Evolutionary conservation across 2,797 vertebrate genomes (phyloP), one percentile per base, ranked within the genome.

Genomic region (Distichodus sexfasciatus): DNA sequence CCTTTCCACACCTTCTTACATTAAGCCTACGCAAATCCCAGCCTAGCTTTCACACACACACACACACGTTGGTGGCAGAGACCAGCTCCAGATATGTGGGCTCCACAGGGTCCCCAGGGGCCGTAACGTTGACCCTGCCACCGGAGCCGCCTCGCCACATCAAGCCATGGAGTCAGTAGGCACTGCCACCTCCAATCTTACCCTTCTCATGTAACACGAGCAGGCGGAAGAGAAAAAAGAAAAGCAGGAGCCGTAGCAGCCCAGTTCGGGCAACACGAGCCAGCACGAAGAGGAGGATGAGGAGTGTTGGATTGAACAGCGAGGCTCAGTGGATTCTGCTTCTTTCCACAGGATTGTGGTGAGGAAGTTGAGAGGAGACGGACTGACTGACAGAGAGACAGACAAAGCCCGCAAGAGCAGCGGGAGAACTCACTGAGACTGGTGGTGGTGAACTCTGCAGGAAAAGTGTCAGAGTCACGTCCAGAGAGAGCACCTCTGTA

Each of bases 1-100:
- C 67, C 33, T 74, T 76, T 84, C 82, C 76, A 81, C 81, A 84
- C 78, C 82, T 85, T 72, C 75, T 76, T 75, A 75, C 73, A 72
- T 59, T 76, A 59, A 80, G 74, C 66, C 76, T 64, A 69, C 71
- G 65, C 73, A 68, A 84, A 83, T 77, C 54, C 66, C 4, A 12
- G 66, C 67, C 73, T 79, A 71, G 47, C 66, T 76, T 76, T 80
- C 70, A 76, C 74, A 83, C 76, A 79, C 74, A 59, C 66, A 21
- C 33, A 15, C 57, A 38, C 57, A n/a, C n/a, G n/a, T n/a, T 23
- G 43, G 50, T 48, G 66, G 59, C 53, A 14, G 8, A 36, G 54
- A 38, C 41, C 28, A 47, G 53, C 28, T 24, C 47, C 60, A 59
- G 50, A 66, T 33, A 58, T 60, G 58, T 17, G 35, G 53, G n/a